Base-by-base conservation (phyloP, 2,797 vertebrate species). In the Ibycter americanus region DNA sequence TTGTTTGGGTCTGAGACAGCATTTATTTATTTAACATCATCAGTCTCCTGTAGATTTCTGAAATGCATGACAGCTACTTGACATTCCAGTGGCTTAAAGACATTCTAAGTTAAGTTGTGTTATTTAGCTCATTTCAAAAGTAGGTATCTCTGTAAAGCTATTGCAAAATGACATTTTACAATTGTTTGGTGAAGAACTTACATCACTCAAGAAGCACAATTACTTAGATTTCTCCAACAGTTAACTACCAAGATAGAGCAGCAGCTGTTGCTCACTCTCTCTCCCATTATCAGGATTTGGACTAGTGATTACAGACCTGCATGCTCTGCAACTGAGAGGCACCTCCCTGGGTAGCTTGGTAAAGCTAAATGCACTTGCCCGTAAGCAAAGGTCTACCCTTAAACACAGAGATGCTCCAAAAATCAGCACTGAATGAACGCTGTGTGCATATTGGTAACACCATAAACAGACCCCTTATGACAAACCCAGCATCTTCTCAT, bases 331-430 rank as follows among this genome's bases (percentile, higher is more conserved):
- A 14, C 49, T 0, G 26, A 38, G 4, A 6, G 16, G 42, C 12
- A 40, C 4, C 82, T 49, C 71, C 15, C 23, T 0, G 27, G 8
- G 31, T 0, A 2, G 38, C 9, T 0, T 3, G 34, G 16, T 3
- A 11, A 5, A 58, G 81, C 34, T 25, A 73, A 18, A 61, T 0
- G 19, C 70, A n/a, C 27, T 8, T 2, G 34, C 15, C 34, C 4
- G 2, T 1, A 3, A 2, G 1, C 4, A 21, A 15, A 26, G 27
- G 12, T 8, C n/a, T 15, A 3, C 0, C 0, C 19, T 26, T 2
- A 22, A 17, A 49, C 32, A 34, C 31, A 27, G 14, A 29, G 22
- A 6, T 4, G 15, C 46, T 11, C 6, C 9, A 8, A 4, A 9
- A 14, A 18, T 21, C 62, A 25, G 8, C 62, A 17, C 17, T 9